Conservation (phyloP, 2,797 vertebrate genomes). For the Pachyuromys duprasi region DNA sequence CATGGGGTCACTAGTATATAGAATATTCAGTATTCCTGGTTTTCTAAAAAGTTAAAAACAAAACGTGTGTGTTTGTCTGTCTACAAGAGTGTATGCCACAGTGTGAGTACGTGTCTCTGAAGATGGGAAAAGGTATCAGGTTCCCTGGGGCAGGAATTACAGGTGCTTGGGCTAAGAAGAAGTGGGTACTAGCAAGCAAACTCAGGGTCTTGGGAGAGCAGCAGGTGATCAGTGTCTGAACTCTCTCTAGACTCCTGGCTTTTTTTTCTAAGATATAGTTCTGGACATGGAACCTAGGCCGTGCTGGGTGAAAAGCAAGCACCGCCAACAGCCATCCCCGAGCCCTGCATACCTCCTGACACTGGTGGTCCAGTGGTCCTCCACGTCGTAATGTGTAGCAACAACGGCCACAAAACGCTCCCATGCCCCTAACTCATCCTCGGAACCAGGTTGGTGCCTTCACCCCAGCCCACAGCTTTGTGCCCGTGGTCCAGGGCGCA, state of each 20-base stretch:
- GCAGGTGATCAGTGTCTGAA: background rate
- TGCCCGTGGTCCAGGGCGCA: accelerated
- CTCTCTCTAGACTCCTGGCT: background rate
- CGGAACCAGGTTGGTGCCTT: background rate
- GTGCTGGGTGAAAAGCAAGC: background rate
- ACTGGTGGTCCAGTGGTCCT: accelerated
- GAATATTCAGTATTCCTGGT: background rate
- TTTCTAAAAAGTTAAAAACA: background rate
- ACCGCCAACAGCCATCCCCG: background rate
- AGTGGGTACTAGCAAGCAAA: background rate
- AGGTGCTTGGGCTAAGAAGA: background rate
- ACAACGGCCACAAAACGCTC: accelerated
- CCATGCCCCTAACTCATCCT: background rate
- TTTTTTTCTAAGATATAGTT: background rate
- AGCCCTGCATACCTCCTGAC: background rate
- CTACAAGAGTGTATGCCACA: too few species aligned
- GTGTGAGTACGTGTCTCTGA: too few species aligned
- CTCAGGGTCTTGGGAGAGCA: background rate
- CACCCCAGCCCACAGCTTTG: background rate
- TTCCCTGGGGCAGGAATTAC: background rate
- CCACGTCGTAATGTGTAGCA: background rate
- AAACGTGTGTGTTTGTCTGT: background rate
- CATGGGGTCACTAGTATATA: background rate
- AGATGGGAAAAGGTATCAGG: background rate
- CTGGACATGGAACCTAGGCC: background rate